phyloP scores from a whole-genome alignment of 2,113 vertebrate genomes.

The Cephalopholis sonnerati region DNA sequence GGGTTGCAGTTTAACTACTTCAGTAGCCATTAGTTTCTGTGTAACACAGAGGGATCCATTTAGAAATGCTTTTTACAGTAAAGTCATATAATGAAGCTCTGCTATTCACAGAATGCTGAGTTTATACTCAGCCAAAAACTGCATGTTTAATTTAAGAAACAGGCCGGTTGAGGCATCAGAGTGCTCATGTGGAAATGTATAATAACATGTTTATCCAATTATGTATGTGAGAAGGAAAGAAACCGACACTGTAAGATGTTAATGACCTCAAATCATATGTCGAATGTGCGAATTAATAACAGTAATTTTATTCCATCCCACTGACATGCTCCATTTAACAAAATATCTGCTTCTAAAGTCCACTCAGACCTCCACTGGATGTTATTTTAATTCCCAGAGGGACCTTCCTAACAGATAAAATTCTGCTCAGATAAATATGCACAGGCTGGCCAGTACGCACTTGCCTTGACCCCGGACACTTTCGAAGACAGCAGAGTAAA shows the following conservation, averaged over 20 bases:
- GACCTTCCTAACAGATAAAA: constrained; percentile 4
- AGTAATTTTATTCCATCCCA: background rate
- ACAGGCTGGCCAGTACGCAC: constrained; percentile 37
- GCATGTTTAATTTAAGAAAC: background rate
- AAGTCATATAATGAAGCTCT: background rate
- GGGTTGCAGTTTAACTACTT: constrained; percentile 9
- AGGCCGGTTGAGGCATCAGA: background rate
- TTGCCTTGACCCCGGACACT: constrained; percentile 61
- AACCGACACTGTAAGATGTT: background rate
- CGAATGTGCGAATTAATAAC: background rate
- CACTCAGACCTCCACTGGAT: constrained; percentile 9
- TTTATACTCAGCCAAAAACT: background rate
- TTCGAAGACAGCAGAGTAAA: constrained; percentile 29
- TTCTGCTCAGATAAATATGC: constrained; percentile 49
- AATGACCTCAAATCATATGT: background rate
- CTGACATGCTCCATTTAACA: constrained; percentile 16
- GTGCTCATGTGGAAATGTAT: constrained; percentile 32
- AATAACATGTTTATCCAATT: constrained; percentile 20
- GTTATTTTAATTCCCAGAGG: constrained; percentile 30
- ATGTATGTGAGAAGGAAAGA: constrained; percentile 11
- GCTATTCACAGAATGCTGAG: constrained; percentile 6
- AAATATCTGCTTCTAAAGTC: constrained; percentile 16
- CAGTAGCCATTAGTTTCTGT: constrained; percentile 1
- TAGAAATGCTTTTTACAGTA: background rate
- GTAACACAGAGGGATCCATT: background rate